These are phyloP conservation scores for Oryctes rhinoceros DNA, from an alignment of 1,140 invertebrate species.

Conservation along the genomic window DNA sequence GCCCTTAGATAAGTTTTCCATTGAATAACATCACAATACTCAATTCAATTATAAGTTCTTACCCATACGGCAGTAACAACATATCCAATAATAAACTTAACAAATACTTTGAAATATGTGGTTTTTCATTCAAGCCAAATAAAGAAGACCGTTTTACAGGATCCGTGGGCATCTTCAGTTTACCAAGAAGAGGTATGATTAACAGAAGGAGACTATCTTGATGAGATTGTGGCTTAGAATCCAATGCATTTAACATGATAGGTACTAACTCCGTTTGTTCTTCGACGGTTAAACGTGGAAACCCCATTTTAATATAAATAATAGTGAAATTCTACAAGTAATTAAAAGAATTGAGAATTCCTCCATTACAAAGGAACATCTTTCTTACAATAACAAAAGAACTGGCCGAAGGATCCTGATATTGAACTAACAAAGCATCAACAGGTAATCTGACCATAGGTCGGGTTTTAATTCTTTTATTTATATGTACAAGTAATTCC, in stretches of 20 bases:
- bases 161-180: slow-evolving; percentile 74
- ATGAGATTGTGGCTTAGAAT: slow-evolving; percentile 83
- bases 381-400: slow-evolving; percentile 82
- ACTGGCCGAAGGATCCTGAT: slow-evolving; percentile 79
- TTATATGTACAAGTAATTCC: slow-evolving; percentile 93
- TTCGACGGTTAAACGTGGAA: slow-evolving; percentile 79
- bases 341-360: slow-evolving; percentile 53
- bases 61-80: slow-evolving; percentile 87
- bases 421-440: slow-evolving; percentile 82
- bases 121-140: slow-evolving; percentile 72
- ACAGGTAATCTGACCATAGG: slow-evolving; percentile 86
- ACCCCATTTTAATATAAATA: slow-evolving; percentile 91
- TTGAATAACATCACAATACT: background rate
- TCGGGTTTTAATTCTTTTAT: slow-evolving; percentile 86
- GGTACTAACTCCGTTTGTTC: slow-evolving; percentile 82
- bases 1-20: slow-evolving; percentile 44
- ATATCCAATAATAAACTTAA: slow-evolving; percentile 84
- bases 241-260: slow-evolving; percentile 78
- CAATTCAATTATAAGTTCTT: slow-evolving; percentile 48
- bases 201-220: slow-evolving; percentile 86
- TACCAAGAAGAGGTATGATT: slow-evolving; percentile 80
- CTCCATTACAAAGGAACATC: background rate
- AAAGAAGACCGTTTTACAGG: slow-evolving; percentile 68
- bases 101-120: slow-evolving; percentile 73
- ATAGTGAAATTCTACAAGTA: slow-evolving; percentile 87